These are phyloP conservation scores for Chrysaora quinquecirrha DNA, from an alignment of 30 jellyfish, hydroid and myxozoan species.

Conservation along the genomic window DNA sequence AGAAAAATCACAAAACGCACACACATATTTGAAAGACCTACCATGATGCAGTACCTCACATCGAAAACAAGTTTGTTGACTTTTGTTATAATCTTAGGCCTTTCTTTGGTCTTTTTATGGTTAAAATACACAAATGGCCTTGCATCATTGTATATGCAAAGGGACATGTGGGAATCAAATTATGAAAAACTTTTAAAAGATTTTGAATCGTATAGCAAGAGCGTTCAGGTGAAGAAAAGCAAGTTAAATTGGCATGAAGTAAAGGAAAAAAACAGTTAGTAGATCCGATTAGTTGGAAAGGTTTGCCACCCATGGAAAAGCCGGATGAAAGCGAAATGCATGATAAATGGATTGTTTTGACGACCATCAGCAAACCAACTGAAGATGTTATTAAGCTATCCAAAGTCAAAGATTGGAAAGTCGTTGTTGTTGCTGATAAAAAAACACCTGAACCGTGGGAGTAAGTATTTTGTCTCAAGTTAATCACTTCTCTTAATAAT, in stretches of 20 bases:
- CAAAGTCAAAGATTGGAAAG: constrained; percentile 76
- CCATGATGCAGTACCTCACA: constrained; percentile 55
- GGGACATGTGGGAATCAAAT: constrained; percentile 63
- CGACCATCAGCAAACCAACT: constrained; percentile 76
- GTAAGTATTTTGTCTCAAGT: too few species aligned
- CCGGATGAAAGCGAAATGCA: constrained; percentile 56
- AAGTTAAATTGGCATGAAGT: constrained; percentile 48
- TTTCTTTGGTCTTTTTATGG: constrained; percentile 37
- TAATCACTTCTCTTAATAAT: too few species aligned
- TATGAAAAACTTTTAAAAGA: constrained; percentile 58
- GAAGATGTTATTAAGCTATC: constrained; percentile 88
- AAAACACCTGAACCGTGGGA: constrained; percentile 87
- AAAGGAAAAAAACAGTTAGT: constrained; percentile 21
- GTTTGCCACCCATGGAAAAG: neutral
- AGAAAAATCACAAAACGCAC: too few species aligned
- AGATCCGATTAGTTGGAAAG: constrained; percentile 39
- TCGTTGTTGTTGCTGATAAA: constrained; percentile 87
- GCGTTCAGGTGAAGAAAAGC: constrained; percentile 43
- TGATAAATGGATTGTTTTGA: constrained; percentile 92
- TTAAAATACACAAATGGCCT: constrained; percentile 55
- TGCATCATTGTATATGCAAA: constrained; percentile 27
- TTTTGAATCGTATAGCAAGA: neutral
- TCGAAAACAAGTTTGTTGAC: constrained; percentile 54
- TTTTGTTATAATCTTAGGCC: constrained; percentile 25
- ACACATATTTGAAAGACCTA: too few species aligned